Base-by-base conservation (phyloP, 2,888 invertebrate genomes). In the Arenicola marina region DNA sequence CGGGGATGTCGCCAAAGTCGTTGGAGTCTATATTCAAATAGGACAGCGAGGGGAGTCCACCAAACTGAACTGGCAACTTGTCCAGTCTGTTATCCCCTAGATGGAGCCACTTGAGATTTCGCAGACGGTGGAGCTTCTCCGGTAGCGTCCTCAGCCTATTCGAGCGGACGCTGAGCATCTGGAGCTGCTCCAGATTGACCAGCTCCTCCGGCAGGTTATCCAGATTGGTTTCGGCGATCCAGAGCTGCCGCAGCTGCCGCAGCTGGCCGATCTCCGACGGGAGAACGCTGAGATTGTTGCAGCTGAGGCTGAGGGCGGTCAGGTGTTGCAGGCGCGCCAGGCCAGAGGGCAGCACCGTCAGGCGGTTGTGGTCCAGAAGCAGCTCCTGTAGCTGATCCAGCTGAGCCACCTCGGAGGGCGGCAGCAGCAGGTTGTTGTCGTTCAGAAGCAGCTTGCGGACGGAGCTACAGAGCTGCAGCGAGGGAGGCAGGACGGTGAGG, bases 281-380 rank as follows among this genome's bases (percentile, higher is more conserved):
- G 15, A 82, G 64, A 32, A 74, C 60, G 31, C 75, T 74, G 1
- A 82, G 61, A 2, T 77, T 78, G 63, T 82, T 78, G 62, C 65
- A 58, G 54, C 76, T 69, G 18, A 71, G 31, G 53, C 63, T 69
- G 11, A 77, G 67, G 53, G 68, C 71, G 24, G 59, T 69, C 45
- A 81, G 70, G 56, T 70, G 66, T 26, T 63, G 62, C 54, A 81
- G 67, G 18, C 65, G 67, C 29, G 72, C 68, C 31, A 79, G 65
- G 4, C 75, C 76, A 34, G 73, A 67, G 3, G 82, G 82, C 33
- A 82, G 61, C 72, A 80, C 74, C 2, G 81, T 80, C 28, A 82
- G 69, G 61, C 74, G 75, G 59, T 82, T 82, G 68, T 79, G 75
- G 65, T 81, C 79, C 21, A 60, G 56, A 31, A 57, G 32, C 26